These are phyloP conservation scores for Calliopum simillimum DNA, from an alignment of 2,888 invertebrate species.

Conservation along the genomic window DNA sequence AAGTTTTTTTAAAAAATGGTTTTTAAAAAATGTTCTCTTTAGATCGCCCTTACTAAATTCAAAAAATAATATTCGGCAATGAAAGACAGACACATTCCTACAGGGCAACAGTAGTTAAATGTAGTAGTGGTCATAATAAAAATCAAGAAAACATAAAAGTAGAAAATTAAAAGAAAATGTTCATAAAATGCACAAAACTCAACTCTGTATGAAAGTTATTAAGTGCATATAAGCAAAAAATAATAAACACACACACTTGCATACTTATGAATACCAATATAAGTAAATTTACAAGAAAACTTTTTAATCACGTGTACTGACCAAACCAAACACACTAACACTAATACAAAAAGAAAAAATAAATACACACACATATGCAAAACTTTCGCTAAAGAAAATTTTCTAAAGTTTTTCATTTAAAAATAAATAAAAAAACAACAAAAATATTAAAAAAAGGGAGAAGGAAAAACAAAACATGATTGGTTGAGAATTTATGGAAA, in stretches of 20 bases:
- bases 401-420: slow-evolving; percentile 27
- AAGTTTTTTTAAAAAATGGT: no score
- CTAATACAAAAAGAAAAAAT: no score
- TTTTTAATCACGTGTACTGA: slow-evolving; percentile 34
- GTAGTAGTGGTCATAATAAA: background rate
- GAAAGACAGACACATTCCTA: no score
- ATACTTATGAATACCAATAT: background rate
- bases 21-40: no score
- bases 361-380: background rate
- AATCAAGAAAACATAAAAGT: no score
- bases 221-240: slow-evolving; percentile 11
- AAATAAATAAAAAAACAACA: background rate
- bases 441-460: no score
- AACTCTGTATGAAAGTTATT: slow-evolving; percentile 27
- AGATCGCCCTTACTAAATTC: no score
- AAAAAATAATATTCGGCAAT: no score
- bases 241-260: background rate
- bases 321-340: slow-evolving; percentile 1
- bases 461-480: background rate
- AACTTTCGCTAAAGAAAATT: slow-evolving; percentile 24
- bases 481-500: slow-evolving; percentile 8
- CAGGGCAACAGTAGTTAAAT: background rate
- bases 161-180: slow-evolving; percentile 32
- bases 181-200: slow-evolving; percentile 26
- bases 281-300: slow-evolving; percentile 25